Conservation (phyloP, 2,888 invertebrate species). For the Choristoneura rosaceana region DNA sequence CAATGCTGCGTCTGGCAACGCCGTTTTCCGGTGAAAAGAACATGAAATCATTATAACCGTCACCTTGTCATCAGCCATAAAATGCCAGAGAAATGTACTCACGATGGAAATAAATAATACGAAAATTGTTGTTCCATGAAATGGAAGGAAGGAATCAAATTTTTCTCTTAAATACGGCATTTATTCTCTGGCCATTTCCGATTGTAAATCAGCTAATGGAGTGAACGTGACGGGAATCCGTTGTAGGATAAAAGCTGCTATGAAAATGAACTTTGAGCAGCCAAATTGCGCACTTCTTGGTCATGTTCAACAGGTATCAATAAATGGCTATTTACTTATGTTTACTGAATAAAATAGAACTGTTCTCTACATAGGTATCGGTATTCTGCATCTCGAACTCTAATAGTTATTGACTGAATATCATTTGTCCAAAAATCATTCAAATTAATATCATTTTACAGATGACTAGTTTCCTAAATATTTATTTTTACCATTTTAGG, state of each 20-base stretch:
- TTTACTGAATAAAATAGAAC: neutral
- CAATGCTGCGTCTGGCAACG: neutral
- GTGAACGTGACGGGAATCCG: constrained; percentile 65
- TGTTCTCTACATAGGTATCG: neutral
- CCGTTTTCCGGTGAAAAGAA: neutral
- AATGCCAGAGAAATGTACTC: constrained; percentile 31
- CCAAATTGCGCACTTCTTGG: constrained; percentile 57
- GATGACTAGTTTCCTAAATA: no score
- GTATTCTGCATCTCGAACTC: no score
- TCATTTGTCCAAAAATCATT: no score
- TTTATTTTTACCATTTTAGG: no score
- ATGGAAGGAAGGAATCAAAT: constrained; percentile 47
- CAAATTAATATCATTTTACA: no score
- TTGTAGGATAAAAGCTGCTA: constrained; percentile 55
- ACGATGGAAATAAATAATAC: constrained; percentile 43
- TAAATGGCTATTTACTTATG: constrained; percentile 34
- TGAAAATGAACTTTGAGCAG: constrained; percentile 59
- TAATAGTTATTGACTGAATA: no score
- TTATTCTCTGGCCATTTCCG: constrained; percentile 61
- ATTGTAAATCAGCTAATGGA: constrained; percentile 69
- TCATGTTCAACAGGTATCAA: constrained; percentile 60
- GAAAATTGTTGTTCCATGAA: constrained; percentile 45
- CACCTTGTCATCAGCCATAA: constrained; percentile 25
- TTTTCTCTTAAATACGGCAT: constrained; percentile 44
- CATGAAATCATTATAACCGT: constrained; percentile 27